Evolutionary conservation across 2,797 vertebrate species (phyloP).

Genomic region (Pipistrellus nathusii): DNA sequence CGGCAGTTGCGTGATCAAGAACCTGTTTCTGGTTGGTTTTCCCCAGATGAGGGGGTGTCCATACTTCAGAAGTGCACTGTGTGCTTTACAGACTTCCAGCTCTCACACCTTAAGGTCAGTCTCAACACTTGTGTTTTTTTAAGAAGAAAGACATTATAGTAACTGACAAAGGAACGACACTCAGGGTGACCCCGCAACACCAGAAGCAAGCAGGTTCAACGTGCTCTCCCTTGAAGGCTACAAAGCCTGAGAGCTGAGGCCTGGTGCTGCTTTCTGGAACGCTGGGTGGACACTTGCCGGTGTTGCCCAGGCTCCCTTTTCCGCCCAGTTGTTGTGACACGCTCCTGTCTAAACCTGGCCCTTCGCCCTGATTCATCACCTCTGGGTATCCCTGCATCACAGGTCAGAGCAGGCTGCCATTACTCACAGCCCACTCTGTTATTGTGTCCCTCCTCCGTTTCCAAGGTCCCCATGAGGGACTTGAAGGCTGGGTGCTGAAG

Average conservation of each 20-base stretch:
- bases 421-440: background rate
- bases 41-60: background rate
- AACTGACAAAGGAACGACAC: slow-evolving; percentile 20
- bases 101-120: background rate
- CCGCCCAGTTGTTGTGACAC: background rate
- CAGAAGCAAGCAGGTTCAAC: background rate
- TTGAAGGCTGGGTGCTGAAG: background rate
- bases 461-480: slow-evolving; percentile 25
- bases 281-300: background rate
- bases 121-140: background rate
- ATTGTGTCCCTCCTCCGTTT: background rate
- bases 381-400: background rate
- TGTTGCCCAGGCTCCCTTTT: background rate
- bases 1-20: background rate
- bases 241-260: background rate
- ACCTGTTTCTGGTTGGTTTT: background rate
- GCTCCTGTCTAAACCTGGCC: background rate
- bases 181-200: background rate
- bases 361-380: background rate
- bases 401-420: slow-evolving; percentile 44
- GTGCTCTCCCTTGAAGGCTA: background rate
- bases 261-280: slow-evolving; percentile 14
- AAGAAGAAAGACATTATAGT: background rate
- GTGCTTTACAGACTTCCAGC: background rate
- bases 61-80: background rate